These are phyloP conservation scores for Girardinus metallicus DNA, from an alignment of 2,797 vertebrate species.

Conservation along the genomic window DNA sequence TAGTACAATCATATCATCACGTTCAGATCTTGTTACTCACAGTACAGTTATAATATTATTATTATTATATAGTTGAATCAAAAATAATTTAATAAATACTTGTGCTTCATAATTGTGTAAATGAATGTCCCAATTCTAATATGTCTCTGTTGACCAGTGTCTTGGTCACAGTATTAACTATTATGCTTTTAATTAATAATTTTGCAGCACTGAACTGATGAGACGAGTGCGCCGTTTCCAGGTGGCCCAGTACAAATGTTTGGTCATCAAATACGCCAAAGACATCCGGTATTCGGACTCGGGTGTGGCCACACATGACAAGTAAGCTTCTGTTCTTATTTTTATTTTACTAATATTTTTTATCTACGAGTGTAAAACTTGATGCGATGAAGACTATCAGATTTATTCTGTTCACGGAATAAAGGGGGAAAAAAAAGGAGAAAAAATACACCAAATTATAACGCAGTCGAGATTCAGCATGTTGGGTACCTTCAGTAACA, in stretches of 20 bases:
- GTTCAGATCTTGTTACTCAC: not conserved
- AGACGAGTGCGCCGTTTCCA: constrained; percentile 92
- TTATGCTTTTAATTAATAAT: not conserved
- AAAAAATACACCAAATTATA: not conserved
- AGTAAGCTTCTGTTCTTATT: constrained; percentile 69
- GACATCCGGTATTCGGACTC: constrained; percentile 86
- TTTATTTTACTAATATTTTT: not conserved
- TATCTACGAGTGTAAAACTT: not conserved
- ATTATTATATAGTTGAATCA: not conserved
- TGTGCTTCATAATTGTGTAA: not conserved
- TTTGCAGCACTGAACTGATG: constrained; percentile 92
- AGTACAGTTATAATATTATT: not conserved
- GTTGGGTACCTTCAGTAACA: not conserved
- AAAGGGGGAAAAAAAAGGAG: not conserved
- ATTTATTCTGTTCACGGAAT: not conserved
- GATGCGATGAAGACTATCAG: not conserved
- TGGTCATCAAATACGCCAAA: constrained; percentile 93
- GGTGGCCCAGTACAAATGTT: constrained; percentile 91
- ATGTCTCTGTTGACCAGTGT: not conserved
- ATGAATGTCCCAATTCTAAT: not conserved
- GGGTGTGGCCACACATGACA: constrained; percentile 90
- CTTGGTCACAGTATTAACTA: not conserved
- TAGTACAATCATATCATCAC: not conserved
- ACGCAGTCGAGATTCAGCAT: not conserved
- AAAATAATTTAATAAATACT: not conserved